Base-by-base conservation (phyloP, 2,797 vertebrate genomes). In the Bovichtus variegatus region DNA sequence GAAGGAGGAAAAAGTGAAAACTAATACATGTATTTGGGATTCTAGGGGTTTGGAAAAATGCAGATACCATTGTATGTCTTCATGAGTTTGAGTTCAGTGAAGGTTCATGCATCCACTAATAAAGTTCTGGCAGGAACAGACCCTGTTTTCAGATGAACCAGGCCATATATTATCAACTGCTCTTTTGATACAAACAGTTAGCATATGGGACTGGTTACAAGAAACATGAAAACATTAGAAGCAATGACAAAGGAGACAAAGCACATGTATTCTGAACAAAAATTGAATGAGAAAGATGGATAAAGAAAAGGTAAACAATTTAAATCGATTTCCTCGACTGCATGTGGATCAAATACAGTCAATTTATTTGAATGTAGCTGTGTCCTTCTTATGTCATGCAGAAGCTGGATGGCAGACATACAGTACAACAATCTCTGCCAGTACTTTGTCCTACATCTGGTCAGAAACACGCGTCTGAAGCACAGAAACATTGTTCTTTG, bases 181-280 rank as follows among this genome's bases (percentile, higher is more conserved):
- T 62, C 40, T 72, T 50, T 36, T 55, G 11, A 67, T 49, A n/a
- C 25, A 79, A 80, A 80, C 44, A 80, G 47, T 47, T 53, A 44
- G 13, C 76, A 87, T 47, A 59, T 74, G 74, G 78, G 6, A 41
- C 40, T 62, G 41, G 16, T 85, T 75, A 73, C 44, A 60, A 10
- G 29, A 60, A 21, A 64, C 0, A 9, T 5, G 9, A 57, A 67
- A 66, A 59, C 5, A 4, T 41, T 66, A 47, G 64, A 63, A 69
- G 3, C 12, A 60, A n/a, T 38, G 9, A 54, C 23, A 66, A 67
- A 49, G 29, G 11, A 67, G 25, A 53, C 36, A 63, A 51, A 72
- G 58, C 47, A 40, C 44, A 66, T 40, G 29, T 47, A 21, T 23
- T 7, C 9, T 21, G 38, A 54, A n/a, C n/a, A 64, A 36, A 25